Evolutionary conservation across 1,140 invertebrate species (phyloP), one percentile per base, ranked within the genome.

Genomic region (Drosophila repleta): DNA sequence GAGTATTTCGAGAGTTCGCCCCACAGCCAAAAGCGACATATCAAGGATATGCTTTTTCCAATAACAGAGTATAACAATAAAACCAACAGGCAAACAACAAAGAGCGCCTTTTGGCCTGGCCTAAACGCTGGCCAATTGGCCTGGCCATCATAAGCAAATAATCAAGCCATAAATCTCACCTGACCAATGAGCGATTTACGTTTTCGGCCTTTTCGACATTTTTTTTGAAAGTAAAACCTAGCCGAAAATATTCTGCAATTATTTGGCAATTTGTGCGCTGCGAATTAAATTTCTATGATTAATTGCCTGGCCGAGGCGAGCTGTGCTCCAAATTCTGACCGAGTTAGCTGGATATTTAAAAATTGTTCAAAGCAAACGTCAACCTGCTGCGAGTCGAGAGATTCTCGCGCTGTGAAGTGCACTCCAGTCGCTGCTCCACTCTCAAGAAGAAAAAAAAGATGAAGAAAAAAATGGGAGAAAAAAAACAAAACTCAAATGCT

Each of bases 91-190:
- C 3, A 39, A 68, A 43, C 39, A 43, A 43, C 60, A 61, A 73
- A 39, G 53, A 17, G 35, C 26, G 62, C 52, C 21, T 52, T n/a
- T n/a, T 48, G 39, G 64, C 43, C 79, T 51, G 18, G 45, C 52
- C 56, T 65, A 76, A 85, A 87, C 65, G 58, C 53, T 74, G 51
- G 39, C 58, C 57, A 74, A 74, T 74, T 70, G 65, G 45, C 32
- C 53, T 21, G 62, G 53, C 70, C 71, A 74, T 87, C 82, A 82
- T 87, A 88, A 76, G 83, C 78, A 87, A 87, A 87, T 87, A 87
- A 87, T 87, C 83, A 87, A 88, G 79, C 72, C 79, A 88, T 87
- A 87, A 87, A 87, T 87, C 85, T 87, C 72, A 67, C 57, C 75
- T 71, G 63, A 39, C 69, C 69, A 72, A 67, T 67, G 69, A 72